A percentile compares a stretch with the other conserved stretches of the same genome.
Conservation (phyloP, 2,888 invertebrate genomes). For the Mimachlamys varia region DNA sequence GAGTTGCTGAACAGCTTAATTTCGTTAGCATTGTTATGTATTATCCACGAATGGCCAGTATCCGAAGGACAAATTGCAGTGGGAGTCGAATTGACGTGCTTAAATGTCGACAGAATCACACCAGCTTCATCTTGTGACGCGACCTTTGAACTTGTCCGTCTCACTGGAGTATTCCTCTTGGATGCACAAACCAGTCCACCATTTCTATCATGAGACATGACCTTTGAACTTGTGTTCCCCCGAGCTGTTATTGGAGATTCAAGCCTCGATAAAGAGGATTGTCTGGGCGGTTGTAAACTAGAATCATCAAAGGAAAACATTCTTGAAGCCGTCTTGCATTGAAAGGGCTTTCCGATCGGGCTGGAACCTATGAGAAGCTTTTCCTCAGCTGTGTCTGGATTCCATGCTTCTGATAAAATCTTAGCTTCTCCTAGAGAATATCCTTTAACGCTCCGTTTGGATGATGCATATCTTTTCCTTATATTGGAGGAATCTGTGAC, state of each 20-base stretch:
- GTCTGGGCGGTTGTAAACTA: not conserved
- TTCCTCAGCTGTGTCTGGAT: not conserved
- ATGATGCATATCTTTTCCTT: not conserved
- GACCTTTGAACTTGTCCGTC: constrained; percentile 15
- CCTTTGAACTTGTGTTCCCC: not conserved
- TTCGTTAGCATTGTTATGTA: not conserved
- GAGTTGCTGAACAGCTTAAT: not conserved
- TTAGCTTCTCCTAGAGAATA: constrained; percentile 1
- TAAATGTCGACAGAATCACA: not conserved
- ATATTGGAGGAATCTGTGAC: not conserved
- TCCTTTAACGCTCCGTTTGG: not conserved
- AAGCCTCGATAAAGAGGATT: not conserved
- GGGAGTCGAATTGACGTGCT: not conserved
- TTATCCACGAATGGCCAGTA: not conserved
- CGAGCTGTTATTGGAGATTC: not conserved
- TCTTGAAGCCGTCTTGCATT: not conserved
- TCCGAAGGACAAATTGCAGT: not conserved
- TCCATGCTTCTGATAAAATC: not conserved
- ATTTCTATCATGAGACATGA: not conserved
- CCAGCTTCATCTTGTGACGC: not conserved
- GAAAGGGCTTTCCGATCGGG: not conserved
- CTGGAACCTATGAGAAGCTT: not conserved
- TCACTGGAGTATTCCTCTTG: not conserved
- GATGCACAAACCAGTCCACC: not conserved
- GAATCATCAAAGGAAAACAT: not conserved